A percentile compares a stretch with the other conserved stretches of the same genome.
phyloP scores from a whole-genome alignment of 2,888 invertebrate genomes.

The Uloborus plumipes region DNA sequence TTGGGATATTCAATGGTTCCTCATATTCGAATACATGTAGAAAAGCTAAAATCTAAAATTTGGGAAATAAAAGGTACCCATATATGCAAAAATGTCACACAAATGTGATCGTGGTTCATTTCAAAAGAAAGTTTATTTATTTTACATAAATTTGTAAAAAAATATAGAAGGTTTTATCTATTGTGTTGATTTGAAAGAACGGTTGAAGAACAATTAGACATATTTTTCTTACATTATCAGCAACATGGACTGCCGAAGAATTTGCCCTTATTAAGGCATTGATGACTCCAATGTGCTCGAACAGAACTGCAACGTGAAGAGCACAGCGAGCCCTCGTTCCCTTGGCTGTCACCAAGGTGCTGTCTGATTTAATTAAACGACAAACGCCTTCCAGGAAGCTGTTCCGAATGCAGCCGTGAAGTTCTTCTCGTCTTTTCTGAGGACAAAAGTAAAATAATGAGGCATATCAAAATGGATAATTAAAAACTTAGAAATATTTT shows the following conservation, averaged over 20 bases:
- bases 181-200: too few relatives aligned
- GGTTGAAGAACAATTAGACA: not conserved
- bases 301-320: conserved; percentile 70
- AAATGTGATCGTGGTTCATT: too few relatives aligned
- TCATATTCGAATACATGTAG: too few relatives aligned
- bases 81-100: too few relatives aligned
- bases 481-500: too few relatives aligned
- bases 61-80: too few relatives aligned
- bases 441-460: conserved; percentile 41
- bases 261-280: conserved; percentile 66
- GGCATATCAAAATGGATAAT: not conserved
- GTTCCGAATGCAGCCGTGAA: conserved; percentile 65
- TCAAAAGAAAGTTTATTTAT: too few relatives aligned
- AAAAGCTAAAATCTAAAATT: too few relatives aligned
- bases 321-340: conserved; percentile 68
- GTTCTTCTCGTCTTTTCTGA: conserved; percentile 65
- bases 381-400: conserved; percentile 64
- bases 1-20: too few relatives aligned
- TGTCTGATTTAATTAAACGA: conserved; percentile 47
- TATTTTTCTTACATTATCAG: conserved; percentile 83
- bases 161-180: too few relatives aligned
- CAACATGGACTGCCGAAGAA: conserved; percentile 79
- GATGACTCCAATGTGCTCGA: conserved; percentile 70
- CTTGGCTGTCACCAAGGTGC: conserved; percentile 68
- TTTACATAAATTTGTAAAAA: too few relatives aligned